Evolutionary conservation across 2,888 invertebrate genomes (phyloP).

Genomic region (Erebia epiphron): DNA sequence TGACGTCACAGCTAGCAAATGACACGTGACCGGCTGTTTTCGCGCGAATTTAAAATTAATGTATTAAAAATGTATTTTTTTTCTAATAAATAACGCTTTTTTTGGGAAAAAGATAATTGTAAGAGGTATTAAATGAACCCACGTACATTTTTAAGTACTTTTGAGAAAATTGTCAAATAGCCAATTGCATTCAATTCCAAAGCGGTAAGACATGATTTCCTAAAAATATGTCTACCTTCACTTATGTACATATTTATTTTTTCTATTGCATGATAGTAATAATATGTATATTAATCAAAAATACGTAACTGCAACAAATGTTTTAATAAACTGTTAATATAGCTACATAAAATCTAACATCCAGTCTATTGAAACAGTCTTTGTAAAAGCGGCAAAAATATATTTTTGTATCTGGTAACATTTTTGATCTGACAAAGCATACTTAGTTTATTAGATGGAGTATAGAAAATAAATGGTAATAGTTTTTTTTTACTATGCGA

Average conservation of each 20-base stretch:
- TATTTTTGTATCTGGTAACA: constrained; percentile 1
- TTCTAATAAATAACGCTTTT: too few relatives aligned
- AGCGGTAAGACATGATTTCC: neutral
- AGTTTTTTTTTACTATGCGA: too few relatives aligned
- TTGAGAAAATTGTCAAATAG: too few relatives aligned
- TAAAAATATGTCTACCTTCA: neutral
- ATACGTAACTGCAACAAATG: constrained; percentile 22
- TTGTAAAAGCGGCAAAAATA: constrained; percentile 26
- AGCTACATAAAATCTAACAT: constrained; percentile 32
- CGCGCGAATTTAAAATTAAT: too few relatives aligned
- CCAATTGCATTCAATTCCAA: constrained; percentile 5
- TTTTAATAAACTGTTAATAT: constrained; percentile 11
- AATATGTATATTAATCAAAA: constrained; percentile 3
- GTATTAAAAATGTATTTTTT: too few relatives aligned
- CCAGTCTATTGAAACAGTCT: constrained; percentile 38
- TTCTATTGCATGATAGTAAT: neutral
- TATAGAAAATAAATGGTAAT: too few relatives aligned
- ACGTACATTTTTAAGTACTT: too few relatives aligned
- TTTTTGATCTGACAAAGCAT: neutral
- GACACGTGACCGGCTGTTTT: too few relatives aligned
- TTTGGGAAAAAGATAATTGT: too few relatives aligned
- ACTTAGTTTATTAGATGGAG: too few relatives aligned
- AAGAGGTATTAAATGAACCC: too few relatives aligned
- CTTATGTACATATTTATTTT: neutral
- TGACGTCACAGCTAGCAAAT: too few relatives aligned